These are phyloP conservation scores for Betta splendens DNA, from an alignment of 2,797 vertebrate genomes.

Conservation along the genomic window DNA sequence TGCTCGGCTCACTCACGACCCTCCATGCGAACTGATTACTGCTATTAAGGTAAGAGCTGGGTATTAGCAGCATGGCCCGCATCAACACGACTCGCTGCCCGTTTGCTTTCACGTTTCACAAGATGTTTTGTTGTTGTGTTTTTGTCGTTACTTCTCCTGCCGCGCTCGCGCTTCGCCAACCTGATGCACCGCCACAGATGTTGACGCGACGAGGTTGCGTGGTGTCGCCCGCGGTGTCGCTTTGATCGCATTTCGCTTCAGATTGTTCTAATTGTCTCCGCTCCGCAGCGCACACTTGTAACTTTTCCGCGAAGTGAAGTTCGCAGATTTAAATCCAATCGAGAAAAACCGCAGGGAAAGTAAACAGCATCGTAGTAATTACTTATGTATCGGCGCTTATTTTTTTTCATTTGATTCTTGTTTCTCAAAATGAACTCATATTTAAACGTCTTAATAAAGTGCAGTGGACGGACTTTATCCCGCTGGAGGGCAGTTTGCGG, in stretches of 20 bases:
- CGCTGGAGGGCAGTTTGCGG: no score
- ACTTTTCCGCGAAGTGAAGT: not conserved
- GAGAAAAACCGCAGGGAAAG: not conserved
- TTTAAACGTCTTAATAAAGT: not conserved
- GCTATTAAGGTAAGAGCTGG: slow-evolving; percentile 74
- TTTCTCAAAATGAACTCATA: not conserved
- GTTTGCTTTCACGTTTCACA: fast-evolving
- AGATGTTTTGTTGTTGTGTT: not conserved
- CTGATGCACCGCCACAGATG: slow-evolving; percentile 61
- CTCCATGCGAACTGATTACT: slow-evolving; percentile 38
- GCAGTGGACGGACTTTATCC: not conserved
- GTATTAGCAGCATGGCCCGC: not conserved
- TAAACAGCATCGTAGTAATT: not conserved
- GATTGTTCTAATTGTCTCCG: not conserved
- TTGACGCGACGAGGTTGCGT: slow-evolving; percentile 23
- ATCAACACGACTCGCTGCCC: fast-evolving
- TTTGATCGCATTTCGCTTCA: slow-evolving; percentile 44
- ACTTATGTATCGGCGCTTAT: not conserved
- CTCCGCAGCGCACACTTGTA: not conserved
- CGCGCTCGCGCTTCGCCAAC: slow-evolving; percentile 38
- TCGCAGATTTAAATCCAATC: not conserved
- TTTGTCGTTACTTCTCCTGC: not conserved
- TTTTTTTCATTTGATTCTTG: not conserved
- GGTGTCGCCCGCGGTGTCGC: slow-evolving; percentile 14
- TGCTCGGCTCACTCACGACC: slow-evolving; percentile 54